Evolutionary conservation across 1,140 invertebrate genomes (phyloP), one percentile per base, ranked within the genome.

Genomic region (Neodiprion lecontei): DNA sequence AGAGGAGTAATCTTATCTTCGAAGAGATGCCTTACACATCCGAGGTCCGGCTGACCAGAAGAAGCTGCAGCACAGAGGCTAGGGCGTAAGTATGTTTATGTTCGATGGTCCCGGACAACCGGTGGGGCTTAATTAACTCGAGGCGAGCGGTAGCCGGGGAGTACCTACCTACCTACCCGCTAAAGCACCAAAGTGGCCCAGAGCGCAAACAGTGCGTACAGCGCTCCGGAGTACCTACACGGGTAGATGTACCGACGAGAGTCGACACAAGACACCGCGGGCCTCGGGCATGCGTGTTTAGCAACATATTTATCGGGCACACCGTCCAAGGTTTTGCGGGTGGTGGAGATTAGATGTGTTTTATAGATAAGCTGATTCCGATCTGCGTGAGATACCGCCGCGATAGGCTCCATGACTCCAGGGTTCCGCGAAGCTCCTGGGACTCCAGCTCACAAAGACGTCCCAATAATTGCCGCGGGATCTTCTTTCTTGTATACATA

Each of bases 311-410:
- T 61, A 61, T 61, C 53, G 53, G n/a, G 53, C 53, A 61, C 11
- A 61, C 53, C 53, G 53, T 14, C 53, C 11, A 61, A 61, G 53
- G 53, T 61, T 61, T 61, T 61, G 53, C 53, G 53, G 53, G 53
- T 61, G 53, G 53, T 14, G 11, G 53, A 61, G 53, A 61, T 61
- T 61, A 61, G 53, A 61, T 61, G 53, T 61, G 53, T 61, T 61
- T 61, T 61, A 61, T 61, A 61, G 53, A 61, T 61, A 61, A 61
- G 53, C 53, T 17, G 53, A 61, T 61, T 61, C 53, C 53, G 53
- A 61, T 61, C 53, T 61, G 53, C 53, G 53, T 61, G 53, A 61
- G 53, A 61, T 61, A 61, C 53, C 53, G 53, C 53, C 53, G 53
- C 11, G 53, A 61, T 12, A 61, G 5, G 1, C 28, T 40, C 28